Evolutionary conservation across 2,888 invertebrate genomes (phyloP).

Genomic region (Eurois occulta): DNA sequence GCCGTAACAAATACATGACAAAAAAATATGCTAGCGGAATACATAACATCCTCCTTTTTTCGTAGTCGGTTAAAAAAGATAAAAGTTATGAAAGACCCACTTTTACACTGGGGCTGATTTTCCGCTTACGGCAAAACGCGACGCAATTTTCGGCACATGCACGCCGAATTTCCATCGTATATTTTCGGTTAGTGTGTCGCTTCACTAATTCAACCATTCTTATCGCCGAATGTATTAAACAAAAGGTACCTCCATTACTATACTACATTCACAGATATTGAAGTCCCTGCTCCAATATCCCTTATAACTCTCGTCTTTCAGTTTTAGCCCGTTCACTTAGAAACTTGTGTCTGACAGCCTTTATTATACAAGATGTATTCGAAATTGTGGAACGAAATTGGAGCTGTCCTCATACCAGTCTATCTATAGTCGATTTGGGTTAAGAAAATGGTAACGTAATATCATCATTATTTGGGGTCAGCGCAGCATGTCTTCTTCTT

Average conservation of each 20-base stretch:
- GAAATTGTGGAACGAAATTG: conserved; percentile 26
- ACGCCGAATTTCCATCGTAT: background rate
- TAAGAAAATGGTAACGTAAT: background rate
- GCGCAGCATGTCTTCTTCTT: background rate
- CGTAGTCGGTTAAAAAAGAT: background rate
- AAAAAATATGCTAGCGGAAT: no score
- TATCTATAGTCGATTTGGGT: conserved; percentile 4
- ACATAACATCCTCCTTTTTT: no score
- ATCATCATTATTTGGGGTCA: no score
- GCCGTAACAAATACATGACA: no score
- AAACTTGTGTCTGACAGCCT: conserved; percentile 52
- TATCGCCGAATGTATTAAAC: conserved; percentile 23
- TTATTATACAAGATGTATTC: conserved; percentile 47
- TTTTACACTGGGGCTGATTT: background rate
- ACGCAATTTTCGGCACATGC: background rate
- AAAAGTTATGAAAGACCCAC: background rate
- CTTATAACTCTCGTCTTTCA: conserved; percentile 15
- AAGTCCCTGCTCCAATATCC: conserved; percentile 28
- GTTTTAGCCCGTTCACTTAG: conserved; percentile 30
- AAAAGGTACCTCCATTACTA: conserved; percentile 8
- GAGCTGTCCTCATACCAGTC: background rate
- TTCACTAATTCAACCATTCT: background rate
- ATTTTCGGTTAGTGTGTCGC: background rate
- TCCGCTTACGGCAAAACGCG: no score
- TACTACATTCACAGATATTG: conserved; percentile 25